These are phyloP conservation scores for Argynnis bischoffii DNA, from an alignment of 2,888 invertebrate genomes.

Conservation along the genomic window DNA sequence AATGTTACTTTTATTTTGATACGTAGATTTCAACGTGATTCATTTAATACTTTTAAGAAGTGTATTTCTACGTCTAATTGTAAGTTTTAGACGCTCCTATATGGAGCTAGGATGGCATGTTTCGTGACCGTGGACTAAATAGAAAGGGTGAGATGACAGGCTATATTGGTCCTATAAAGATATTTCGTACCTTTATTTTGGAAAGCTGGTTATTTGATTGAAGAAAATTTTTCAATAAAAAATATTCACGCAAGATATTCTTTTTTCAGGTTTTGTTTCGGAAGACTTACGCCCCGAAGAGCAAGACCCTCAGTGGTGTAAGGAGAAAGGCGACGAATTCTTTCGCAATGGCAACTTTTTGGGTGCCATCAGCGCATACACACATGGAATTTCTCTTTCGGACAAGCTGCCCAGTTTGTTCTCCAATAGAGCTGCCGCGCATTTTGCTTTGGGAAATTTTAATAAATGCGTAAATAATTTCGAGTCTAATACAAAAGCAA, in stretches of 20 bases:
- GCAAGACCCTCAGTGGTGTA: slow-evolving; percentile 90
- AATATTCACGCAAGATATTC: neutral
- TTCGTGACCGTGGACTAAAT: too few species aligned
- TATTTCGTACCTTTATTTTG: too few species aligned
- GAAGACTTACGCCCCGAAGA: slow-evolving; percentile 90
- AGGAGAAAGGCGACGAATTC: slow-evolving; percentile 91
- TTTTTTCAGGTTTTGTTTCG: slow-evolving; percentile 84
- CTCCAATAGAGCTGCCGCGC: slow-evolving; percentile 90
- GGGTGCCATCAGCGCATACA: slow-evolving; percentile 91
- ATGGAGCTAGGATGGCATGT: too few species aligned
- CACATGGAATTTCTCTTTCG: slow-evolving; percentile 88
- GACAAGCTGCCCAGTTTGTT: slow-evolving; percentile 88
- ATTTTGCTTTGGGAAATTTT: slow-evolving; percentile 88
- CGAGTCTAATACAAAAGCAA: too few species aligned
- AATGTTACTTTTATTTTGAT: neutral
- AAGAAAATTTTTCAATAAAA: too few species aligned
- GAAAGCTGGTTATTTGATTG: too few species aligned
- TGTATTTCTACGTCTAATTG: too few species aligned
- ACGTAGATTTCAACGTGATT: too few species aligned
- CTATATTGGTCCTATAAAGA: too few species aligned
- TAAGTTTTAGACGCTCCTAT: too few species aligned
- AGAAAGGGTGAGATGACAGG: too few species aligned
- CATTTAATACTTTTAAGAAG: too few species aligned
- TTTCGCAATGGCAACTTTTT: slow-evolving; percentile 88
- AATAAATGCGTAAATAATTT: slow-evolving; percentile 83